Evolutionary conservation across 2,888 invertebrate genomes (phyloP), one percentile per base, ranked within the genome.

Genomic region (Zeuzera pyrina): DNA sequence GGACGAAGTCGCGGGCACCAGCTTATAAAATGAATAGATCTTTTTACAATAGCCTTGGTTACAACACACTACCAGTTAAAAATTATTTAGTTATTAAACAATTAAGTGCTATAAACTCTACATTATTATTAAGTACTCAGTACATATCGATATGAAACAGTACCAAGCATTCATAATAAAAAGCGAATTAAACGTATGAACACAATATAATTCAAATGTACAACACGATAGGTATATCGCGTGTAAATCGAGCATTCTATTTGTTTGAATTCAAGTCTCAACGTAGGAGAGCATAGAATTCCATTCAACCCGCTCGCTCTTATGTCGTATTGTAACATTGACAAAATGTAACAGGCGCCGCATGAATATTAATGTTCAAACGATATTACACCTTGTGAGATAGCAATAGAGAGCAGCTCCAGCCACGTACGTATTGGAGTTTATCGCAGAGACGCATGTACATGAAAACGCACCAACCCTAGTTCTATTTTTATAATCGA

Each of bases 401-500:
- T 45, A 23, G 32, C 3, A 3, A 38, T 53, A 69, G 52, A 51
- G 56, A 36, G 35, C 7, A 11, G 38, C 36, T 34, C 38, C 41
- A 39, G 42, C 38, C 34, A 41, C 39, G 35, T 30, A 12, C 30
- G 11, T 44, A 49, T 45, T 41, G 41, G 39, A 56, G 57, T 62
- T 60, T 65, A 72, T 63, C 63, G 57, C 52, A 29, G 14, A 5
- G 24, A 53, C 60, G 68, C n/a, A n/a, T n/a, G n/a, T 63, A 61
- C 68, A 68, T 69, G 67, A 72, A 74, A 77, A 76, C 78, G 74
- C 77, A 78, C 67, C 57, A 61, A 64, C 65, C 25, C 25, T 13
- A 25, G 56, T 53, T 73, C 79, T 81, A 81, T 81, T 81, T 79
- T 79, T 81, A 78, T 74, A 81, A 78, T 77, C 77, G 70, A 78